phyloP scores from a whole-genome alignment of 2,888 invertebrate species.

The Caenorhabditis drosophilae region DNA sequence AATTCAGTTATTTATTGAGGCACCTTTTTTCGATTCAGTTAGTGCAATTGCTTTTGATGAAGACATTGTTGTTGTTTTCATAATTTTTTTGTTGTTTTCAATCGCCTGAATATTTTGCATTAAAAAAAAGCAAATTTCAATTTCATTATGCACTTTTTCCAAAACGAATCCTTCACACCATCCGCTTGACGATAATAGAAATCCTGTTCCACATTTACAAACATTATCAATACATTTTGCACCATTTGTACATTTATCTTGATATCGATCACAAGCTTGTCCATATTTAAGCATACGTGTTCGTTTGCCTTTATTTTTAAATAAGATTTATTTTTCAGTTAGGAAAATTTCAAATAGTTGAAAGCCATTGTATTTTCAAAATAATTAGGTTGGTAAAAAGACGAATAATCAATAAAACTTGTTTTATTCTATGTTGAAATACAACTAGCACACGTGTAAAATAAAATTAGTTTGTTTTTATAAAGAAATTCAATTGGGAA shows the following conservation, averaged over 20 bases:
- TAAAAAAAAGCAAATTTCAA: background rate
- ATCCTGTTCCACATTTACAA: constrained; percentile 57
- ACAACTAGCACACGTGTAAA: constrained; percentile 36
- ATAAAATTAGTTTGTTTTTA: constrained; percentile 35
- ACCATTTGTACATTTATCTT: constrained; percentile 49
- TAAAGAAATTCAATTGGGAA: background rate
- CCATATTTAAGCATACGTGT: constrained; percentile 46
- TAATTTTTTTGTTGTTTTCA: constrained; percentile 15
- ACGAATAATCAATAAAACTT: background rate
- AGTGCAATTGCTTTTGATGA: constrained; percentile 2
- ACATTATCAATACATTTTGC: constrained; percentile 56
- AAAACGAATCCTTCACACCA: constrained; percentile 44
- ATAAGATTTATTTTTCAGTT: too few relatives aligned
- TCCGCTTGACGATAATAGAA: constrained; percentile 38
- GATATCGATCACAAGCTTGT: constrained; percentile 43
- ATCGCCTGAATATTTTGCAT: constrained; percentile 9
- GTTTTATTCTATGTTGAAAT: background rate
- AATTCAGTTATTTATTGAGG: background rate
- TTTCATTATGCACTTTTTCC: constrained; percentile 12
- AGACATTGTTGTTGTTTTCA: constrained; percentile 2
- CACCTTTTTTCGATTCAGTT: background rate
- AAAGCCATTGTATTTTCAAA: background rate
- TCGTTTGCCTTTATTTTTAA: constrained; percentile 18
- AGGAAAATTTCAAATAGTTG: background rate
- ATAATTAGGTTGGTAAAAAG: too few relatives aligned